These are phyloP conservation scores for Phengaris alcon DNA, from an alignment of 2,888 invertebrate genomes.

Conservation along the genomic window DNA sequence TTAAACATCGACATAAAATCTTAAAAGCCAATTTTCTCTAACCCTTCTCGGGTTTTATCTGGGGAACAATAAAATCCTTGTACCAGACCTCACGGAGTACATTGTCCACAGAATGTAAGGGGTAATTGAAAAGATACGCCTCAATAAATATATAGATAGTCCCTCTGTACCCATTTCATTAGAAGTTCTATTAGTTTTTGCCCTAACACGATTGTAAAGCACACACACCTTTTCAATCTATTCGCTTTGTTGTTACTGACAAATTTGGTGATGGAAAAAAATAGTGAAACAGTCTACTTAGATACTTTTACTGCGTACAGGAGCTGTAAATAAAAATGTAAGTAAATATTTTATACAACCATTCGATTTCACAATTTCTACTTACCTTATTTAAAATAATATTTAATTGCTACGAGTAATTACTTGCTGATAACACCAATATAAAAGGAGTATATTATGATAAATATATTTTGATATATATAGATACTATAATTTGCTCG, in stretches of 20 bases:
- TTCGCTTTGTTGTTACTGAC: conserved; percentile 23
- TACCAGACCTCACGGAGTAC: conserved; percentile 39
- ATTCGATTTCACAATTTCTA: no score
- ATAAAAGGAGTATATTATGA: no score
- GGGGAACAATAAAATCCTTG: conserved; percentile 41
- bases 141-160: conserved; percentile 37
- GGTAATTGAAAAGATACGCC: conserved; percentile 43
- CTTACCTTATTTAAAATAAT: no score
- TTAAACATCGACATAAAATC: conserved; percentile 37
- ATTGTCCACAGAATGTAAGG: conserved; percentile 40
- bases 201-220: conserved; percentile 21
- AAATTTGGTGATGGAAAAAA: conserved; percentile 18
- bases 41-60: conserved; percentile 41
- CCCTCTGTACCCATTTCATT: conserved; percentile 29
- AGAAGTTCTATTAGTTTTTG: conserved; percentile 26
- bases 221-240: conserved; percentile 28
- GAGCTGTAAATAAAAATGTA: not conserved
- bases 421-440: no score
- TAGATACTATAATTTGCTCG: not conserved
- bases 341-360: no score
- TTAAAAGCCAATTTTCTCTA: conserved; percentile 40
- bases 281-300: not conserved
- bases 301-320: not conserved
- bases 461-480: no score
- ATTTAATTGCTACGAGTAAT: no score